These are phyloP conservation scores for Caloenas nicobarica DNA, from an alignment of 2,113 vertebrate species.

Conservation along the genomic window DNA sequence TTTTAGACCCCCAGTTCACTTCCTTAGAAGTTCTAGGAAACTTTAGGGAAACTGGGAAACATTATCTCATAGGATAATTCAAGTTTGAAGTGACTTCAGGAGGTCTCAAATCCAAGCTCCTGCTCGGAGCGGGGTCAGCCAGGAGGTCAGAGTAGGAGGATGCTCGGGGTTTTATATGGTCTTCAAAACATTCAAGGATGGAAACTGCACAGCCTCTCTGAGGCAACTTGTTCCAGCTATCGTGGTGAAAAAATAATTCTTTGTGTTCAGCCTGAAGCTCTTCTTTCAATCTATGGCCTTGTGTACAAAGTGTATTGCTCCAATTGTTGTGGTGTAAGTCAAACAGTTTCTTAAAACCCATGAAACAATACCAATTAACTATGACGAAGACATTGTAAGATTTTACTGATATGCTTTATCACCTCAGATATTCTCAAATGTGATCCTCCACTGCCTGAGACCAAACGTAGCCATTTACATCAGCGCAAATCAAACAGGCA, in stretches of 20 bases:
- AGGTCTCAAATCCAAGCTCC: not conserved
- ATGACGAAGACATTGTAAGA: not conserved
- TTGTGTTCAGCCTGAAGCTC: not conserved
- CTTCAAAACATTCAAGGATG: not conserved
- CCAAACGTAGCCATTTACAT: not conserved
- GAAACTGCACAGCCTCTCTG: not conserved
- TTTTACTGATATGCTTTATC: not conserved
- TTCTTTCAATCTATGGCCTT: not conserved
- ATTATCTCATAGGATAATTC: not conserved
- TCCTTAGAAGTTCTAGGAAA: not conserved
- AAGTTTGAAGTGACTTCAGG: not conserved
- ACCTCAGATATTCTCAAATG: not conserved
- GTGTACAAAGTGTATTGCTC: not conserved
- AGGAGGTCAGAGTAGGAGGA: not conserved
- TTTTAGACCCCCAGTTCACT: not conserved
- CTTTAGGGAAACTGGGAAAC: not conserved
- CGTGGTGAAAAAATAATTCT: not conserved
- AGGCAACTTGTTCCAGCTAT: not conserved
- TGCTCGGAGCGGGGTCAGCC: not conserved
- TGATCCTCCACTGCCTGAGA: not conserved
- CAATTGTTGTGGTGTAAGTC: fast-evolving
- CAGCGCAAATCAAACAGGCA: not conserved
- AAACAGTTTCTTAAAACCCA: not conserved
- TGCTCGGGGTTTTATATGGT: not conserved
- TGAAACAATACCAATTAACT: not conserved